phyloP scores from a whole-genome alignment of 1,140 invertebrate species.

The Phortica variegata region DNA sequence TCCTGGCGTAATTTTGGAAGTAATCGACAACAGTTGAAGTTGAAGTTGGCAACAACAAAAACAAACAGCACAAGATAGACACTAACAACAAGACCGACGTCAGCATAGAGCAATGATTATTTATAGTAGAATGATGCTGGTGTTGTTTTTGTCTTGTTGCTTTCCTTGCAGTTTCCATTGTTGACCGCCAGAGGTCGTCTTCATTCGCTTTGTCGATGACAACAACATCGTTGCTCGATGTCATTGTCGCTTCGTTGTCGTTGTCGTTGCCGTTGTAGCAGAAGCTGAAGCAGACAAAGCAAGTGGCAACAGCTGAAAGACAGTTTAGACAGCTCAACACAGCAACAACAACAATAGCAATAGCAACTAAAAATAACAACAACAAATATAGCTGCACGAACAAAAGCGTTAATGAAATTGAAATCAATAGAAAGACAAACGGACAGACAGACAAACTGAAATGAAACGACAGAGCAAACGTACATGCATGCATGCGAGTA shows the following conservation, averaged over 20 bases:
- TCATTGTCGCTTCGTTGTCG: too few species aligned
- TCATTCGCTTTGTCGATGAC: too few species aligned
- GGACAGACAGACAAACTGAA: background rate
- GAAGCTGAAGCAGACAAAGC: constrained; percentile 5
- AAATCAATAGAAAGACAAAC: constrained; percentile 32
- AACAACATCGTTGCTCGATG: too few species aligned
- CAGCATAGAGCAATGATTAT: too few species aligned
- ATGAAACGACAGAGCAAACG: background rate
- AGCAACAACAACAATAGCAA: constrained; percentile 1
- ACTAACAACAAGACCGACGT: background rate
- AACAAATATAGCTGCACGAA: constrained; percentile 6
- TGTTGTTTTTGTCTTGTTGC: constrained; percentile 1
- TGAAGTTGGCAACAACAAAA: too few species aligned
- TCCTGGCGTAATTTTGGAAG: background rate
- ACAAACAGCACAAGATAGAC: background rate
- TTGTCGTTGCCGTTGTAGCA: background rate
- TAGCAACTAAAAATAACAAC: background rate
- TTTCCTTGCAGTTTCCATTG: constrained; percentile 12
- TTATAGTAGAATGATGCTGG: constrained; percentile 1
- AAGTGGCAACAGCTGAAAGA: constrained; percentile 18
- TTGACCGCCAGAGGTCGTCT: background rate
- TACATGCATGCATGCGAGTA: too few species aligned
- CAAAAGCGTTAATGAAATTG: constrained; percentile 46
- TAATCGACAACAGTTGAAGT: background rate
- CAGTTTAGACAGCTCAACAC: constrained; percentile 5